Evolutionary conservation across 2,888 invertebrate species (phyloP).

Genomic region (Cynaeus angustus): DNA sequence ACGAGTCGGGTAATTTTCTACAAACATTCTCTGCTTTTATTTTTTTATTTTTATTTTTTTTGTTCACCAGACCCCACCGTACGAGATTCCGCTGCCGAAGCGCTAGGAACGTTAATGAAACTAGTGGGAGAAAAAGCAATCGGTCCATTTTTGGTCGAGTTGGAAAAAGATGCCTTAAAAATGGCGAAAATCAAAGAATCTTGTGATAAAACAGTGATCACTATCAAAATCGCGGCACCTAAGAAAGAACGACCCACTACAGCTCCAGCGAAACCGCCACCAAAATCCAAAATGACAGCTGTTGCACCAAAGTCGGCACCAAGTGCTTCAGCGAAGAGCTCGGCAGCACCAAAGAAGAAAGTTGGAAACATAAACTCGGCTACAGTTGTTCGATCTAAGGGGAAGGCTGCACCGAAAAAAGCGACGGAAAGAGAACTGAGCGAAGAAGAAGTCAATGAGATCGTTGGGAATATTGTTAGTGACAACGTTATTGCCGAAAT

Average conservation of each 20-base stretch:
- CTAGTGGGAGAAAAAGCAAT: constrained; percentile 94
- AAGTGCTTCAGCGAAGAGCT: constrained; percentile 24
- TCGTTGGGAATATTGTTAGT: constrained; percentile 79
- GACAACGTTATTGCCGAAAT: constrained; percentile 79
- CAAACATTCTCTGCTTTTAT: background rate
- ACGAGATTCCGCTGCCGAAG: constrained; percentile 93
- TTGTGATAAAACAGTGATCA: constrained; percentile 92
- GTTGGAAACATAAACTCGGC: constrained; percentile 59
- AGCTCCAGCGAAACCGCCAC: constrained; percentile 71
- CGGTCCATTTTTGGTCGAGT: constrained; percentile 87
- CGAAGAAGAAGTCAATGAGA: constrained; percentile 85
- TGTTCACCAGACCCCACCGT: constrained; percentile 84
- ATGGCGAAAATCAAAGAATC: constrained; percentile 96
- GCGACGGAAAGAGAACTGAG: constrained; percentile 80
- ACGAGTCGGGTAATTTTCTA: constrained; percentile 78
- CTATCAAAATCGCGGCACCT: constrained; percentile 80
- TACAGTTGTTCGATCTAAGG: constrained; percentile 62
- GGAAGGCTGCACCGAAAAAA: constrained; percentile 56
- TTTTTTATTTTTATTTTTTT: background rate
- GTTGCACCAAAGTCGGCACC: constrained; percentile 40
- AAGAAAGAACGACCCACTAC: constrained; percentile 77
- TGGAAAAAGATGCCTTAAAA: constrained; percentile 93
- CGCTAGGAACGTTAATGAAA: constrained; percentile 94
- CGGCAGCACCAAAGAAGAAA: constrained; percentile 55
- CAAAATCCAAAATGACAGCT: constrained; percentile 44